Conservation (phyloP, 1,140 invertebrate genomes). For the Zaprionus nigranus region DNA sequence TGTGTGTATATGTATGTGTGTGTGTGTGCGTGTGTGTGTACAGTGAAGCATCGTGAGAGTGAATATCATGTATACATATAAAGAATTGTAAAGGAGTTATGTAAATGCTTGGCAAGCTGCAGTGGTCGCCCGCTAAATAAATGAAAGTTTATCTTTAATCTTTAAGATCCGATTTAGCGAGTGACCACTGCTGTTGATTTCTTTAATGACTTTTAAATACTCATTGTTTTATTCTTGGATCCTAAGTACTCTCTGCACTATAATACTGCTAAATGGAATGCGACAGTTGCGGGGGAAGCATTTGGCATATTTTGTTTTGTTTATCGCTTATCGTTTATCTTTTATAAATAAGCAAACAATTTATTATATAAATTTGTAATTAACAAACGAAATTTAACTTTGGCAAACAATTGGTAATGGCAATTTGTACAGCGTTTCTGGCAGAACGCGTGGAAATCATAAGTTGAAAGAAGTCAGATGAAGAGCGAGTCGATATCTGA, state of each 20-base stretch:
- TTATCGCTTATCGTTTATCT: conserved; percentile 40
- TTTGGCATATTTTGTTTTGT: conserved; percentile 24
- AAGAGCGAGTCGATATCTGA: too few species aligned
- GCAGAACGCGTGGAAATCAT: conserved; percentile 8
- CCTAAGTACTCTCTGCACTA: conserved; percentile 61
- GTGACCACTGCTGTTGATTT: background rate
- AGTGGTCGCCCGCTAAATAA: background rate
- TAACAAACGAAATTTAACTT: conserved; percentile 47
- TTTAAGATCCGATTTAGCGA: conserved; percentile 33
- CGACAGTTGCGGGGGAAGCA: conserved; percentile 27
- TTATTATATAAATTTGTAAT: conserved; percentile 27
- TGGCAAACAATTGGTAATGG: conserved; percentile 68
- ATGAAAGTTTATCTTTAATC: background rate
- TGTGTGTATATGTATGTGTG: conserved; percentile 33
- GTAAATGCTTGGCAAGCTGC: conserved; percentile 56
- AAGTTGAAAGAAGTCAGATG: conserved; percentile 1
- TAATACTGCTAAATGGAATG: conserved; percentile 76
- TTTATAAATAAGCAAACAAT: conserved; percentile 52
- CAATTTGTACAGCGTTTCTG: conserved; percentile 36
- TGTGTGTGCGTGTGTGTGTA: conserved; percentile 53
- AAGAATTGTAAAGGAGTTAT: conserved; percentile 48
- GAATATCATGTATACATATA: conserved; percentile 33
- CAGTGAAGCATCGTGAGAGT: conserved; percentile 64
- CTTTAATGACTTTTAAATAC: conserved; percentile 21
- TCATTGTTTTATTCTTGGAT: conserved; percentile 11